Base-by-base conservation (phyloP, 1,140 invertebrate genomes). In the Drosophila rufa region DNA sequence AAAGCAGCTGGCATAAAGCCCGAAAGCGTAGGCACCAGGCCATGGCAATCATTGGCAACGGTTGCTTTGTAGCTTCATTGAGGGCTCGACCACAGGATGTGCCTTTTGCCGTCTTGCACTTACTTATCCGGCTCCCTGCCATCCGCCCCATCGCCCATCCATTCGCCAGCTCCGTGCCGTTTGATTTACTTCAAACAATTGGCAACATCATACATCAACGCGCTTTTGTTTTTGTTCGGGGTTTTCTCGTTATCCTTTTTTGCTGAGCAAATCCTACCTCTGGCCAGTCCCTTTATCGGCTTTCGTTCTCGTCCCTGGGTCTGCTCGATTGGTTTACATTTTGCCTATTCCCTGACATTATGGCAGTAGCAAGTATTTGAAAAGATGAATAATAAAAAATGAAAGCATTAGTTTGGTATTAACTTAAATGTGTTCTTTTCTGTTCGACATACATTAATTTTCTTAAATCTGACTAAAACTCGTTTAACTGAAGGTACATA, bases 121-220 rank as follows among this genome's bases (percentile, higher is more conserved):
- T 61, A 75, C 77, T 90, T 80, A 67, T 65, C 58, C 85, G 53
- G 69, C 55, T 59, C n/a, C 53, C 45, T 27, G 66, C 19, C 30
- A 66, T 56, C 76, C 48, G 47, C 5, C 36, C 42, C 46, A 6
- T 50, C 43, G 40, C 38, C 56, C 48, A 30, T 30, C 59, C 45
- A 42, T 22, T 45, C 51, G 15, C 42, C 36, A 56, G 47, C 62
- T 79, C 79, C 61, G 70, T 73, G 58, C 78, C 78, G 79, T 90
- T 89, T 90, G 85, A 89, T 89, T 89, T 89, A 89, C 81, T 89
- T 89, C 85, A 90, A 90, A 89, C 85, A 89, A 89, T 89, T 89
- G 85, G 85, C 85, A 89, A 89, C 85, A 89, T 90, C 85, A 89
- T 89, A 89, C 85, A 89, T 89, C 85, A 89, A 90, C 85, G 85